phyloP scores from a whole-genome alignment of 2,797 vertebrate genomes.

The Dryobates pubescens region DNA sequence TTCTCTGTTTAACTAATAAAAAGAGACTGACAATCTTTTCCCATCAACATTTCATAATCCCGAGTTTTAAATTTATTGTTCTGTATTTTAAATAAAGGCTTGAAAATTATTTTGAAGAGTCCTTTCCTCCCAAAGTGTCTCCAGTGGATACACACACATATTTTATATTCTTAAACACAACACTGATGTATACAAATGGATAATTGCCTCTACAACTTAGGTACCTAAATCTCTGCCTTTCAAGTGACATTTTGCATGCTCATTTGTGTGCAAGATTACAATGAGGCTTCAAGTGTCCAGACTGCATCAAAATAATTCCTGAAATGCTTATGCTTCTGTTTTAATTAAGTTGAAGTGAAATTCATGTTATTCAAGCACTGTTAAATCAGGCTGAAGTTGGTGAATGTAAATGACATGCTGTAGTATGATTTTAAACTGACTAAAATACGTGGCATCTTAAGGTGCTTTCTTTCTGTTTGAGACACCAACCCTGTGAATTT shows the following conservation, averaged over 20 bases:
- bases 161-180: constrained; percentile 42
- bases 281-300: constrained; percentile 53
- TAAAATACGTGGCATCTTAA: constrained; percentile 13
- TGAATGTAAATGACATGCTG: constrained; percentile 36
- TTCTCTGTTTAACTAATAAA: constrained; percentile 10
- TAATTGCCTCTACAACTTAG: constrained; percentile 59
- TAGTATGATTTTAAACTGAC: constrained; percentile 7
- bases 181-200: constrained; percentile 26
- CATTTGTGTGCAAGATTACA: constrained; percentile 57
- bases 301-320: constrained; percentile 54
- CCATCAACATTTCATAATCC: neutral
- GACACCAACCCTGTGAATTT: constrained; percentile 1
- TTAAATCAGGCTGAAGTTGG: constrained; percentile 56
- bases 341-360: constrained; percentile 70
- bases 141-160: constrained; percentile 9
- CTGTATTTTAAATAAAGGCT: constrained; percentile 33
- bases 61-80: constrained; percentile 3
- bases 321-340: constrained; percentile 50
- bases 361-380: constrained; percentile 56
- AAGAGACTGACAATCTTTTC: neutral
- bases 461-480: neutral
- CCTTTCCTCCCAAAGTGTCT: constrained; percentile 12
- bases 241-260: constrained; percentile 62
- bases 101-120: constrained; percentile 45
- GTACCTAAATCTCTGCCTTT: constrained; percentile 51